Conservation (phyloP, 53 echinoderm and acorn worm genomes). For the Luidia sarsii region DNA sequence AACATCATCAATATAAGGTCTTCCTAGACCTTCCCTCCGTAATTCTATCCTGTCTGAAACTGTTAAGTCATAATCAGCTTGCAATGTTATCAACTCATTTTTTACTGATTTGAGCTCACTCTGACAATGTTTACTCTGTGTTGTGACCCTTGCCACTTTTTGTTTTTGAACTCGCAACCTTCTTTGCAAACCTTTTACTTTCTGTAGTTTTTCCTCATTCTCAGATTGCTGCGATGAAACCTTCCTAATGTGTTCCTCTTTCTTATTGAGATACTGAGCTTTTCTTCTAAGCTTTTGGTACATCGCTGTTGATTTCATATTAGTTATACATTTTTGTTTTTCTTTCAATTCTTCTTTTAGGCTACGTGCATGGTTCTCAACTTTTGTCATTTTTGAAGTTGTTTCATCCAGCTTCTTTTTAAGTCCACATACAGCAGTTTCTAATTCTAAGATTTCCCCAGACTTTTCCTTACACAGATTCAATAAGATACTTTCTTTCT, state of each 20-base stretch:
- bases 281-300: slow-evolving; percentile 18
- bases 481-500: slow-evolving; percentile 3
- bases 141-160: neutral
- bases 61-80: neutral
- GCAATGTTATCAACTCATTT: neutral
- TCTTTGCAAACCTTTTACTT: slow-evolving; percentile 4
- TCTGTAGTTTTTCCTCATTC: neutral
- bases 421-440: neutral
- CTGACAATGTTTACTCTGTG: neutral
- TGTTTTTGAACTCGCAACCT: slow-evolving; percentile 18
- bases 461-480: slow-evolving; percentile 31
- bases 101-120: neutral
- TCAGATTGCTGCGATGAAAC: neutral
- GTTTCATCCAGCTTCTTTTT: neutral
- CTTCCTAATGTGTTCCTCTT: slow-evolving; percentile 19
- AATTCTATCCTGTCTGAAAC: slow-evolving; percentile 15
- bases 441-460: neutral
- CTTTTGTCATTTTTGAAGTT: neutral
- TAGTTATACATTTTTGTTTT: slow-evolving; percentile 3
- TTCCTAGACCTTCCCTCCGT: slow-evolving; percentile 9
- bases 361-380: neutral
- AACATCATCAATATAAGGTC: slow-evolving; percentile 34
- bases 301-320: neutral
- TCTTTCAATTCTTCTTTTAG: slow-evolving; percentile 12
- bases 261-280: slow-evolving; percentile 7